Evolutionary conservation across 2,888 invertebrate genomes (phyloP).

Genomic region (Drosophila affinis): DNA sequence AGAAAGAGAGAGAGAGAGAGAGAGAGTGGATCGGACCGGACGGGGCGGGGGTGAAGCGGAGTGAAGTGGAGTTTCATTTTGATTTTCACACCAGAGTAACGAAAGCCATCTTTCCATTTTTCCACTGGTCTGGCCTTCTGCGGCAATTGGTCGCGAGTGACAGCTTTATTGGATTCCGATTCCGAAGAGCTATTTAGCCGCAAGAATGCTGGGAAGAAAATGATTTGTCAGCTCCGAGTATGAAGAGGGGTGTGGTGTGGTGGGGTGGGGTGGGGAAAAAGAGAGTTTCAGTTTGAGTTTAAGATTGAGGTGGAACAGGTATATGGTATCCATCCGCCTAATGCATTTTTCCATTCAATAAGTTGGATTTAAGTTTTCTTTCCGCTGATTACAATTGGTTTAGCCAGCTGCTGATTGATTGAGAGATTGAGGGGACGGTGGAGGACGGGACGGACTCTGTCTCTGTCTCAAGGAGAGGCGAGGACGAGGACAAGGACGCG

Average conservation of each 20-base stretch:
- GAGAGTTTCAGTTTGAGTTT: background rate
- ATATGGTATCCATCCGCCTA: constrained; percentile 40
- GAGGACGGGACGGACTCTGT: too few species aligned
- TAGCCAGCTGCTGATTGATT: constrained; percentile 74
- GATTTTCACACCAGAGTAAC: constrained; percentile 74
- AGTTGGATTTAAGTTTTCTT: constrained; percentile 47
- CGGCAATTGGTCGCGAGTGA: constrained; percentile 68
- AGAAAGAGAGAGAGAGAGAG: constrained; percentile 16
- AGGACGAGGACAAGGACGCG: too few species aligned
- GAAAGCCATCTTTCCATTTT: constrained; percentile 17
- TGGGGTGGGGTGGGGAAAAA: too few species aligned
- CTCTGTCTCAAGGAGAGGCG: background rate
- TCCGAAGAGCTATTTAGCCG: constrained; percentile 67
- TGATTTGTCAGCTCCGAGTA: constrained; percentile 66
- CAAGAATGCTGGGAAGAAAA: constrained; percentile 65
- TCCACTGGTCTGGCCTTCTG: constrained; percentile 38
- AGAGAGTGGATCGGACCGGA: background rate
- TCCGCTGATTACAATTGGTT: constrained; percentile 62
- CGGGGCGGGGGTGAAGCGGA: background rate
- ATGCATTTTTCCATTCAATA: constrained; percentile 69
- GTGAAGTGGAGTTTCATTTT: constrained; percentile 66
- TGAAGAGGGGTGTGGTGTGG: background rate
- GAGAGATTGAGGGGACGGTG: constrained; percentile 43
- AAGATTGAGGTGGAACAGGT: background rate
- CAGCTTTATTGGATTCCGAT: constrained; percentile 74